Evolutionary conservation across 2,888 invertebrate genomes (phyloP).

Genomic region (Lathronympha strigana): DNA sequence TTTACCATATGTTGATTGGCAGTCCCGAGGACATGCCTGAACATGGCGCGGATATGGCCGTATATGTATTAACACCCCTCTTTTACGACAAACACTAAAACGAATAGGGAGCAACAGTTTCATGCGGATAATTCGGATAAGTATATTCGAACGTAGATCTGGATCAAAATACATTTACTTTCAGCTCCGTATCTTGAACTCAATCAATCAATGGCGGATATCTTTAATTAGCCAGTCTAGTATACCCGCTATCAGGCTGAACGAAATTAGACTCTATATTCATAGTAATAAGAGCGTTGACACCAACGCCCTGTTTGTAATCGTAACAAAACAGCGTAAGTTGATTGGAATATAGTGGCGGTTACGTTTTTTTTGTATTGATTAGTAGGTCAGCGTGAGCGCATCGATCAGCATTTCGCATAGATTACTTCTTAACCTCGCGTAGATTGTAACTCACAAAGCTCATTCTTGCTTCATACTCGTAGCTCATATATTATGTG

Average conservation of each 20-base stretch:
- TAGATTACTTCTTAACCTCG: neutral
- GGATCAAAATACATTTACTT: conserved; percentile 6
- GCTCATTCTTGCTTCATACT: neutral
- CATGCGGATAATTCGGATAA: neutral
- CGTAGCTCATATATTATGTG: no score
- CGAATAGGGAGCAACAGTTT: no score
- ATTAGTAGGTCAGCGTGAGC: conserved; percentile 33
- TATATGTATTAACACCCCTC: no score
- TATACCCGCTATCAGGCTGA: neutral
- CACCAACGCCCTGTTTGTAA: neutral
- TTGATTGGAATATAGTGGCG: neutral
- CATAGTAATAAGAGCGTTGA: conserved; percentile 10
- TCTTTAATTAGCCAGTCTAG: conserved; percentile 38
- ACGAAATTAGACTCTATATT: conserved; percentile 14
- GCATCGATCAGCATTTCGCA: conserved; percentile 43
- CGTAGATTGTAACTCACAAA: neutral
- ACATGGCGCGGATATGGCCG: no score
- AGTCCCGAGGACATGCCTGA: no score
- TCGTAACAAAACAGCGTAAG: neutral
- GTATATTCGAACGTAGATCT: neutral
- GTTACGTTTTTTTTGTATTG: neutral
- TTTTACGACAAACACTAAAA: no score
- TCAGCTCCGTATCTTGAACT: conserved; percentile 22
- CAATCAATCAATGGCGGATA: conserved; percentile 25
- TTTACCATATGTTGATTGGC: no score